phyloP scores from a whole-genome alignment of 2,888 invertebrate species.

The Mythimna impura region DNA sequence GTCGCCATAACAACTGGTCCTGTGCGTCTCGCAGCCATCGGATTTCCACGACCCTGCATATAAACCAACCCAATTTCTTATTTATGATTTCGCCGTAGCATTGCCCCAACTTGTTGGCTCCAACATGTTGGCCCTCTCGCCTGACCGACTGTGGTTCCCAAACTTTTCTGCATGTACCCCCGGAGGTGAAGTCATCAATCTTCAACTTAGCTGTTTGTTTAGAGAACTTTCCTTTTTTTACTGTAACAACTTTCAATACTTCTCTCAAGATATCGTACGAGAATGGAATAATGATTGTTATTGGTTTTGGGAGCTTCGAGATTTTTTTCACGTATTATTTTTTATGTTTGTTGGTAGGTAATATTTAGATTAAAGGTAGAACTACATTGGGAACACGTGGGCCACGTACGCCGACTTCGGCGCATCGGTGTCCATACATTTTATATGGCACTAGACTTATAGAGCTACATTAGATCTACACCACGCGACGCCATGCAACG shows the following conservation, averaged over 20 bases:
- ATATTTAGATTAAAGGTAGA: no score
- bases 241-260: constrained; percentile 71
- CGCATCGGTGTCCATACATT: no score
- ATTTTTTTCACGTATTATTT: constrained; percentile 6
- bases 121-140: constrained; percentile 31
- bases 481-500: no score
- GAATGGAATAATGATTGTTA: constrained; percentile 78
- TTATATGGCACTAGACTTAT: no score
- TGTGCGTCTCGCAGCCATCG: no score
- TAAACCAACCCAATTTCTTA: no score
- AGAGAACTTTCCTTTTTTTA: constrained; percentile 74
- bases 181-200: constrained; percentile 82
- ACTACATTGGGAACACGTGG: no score
- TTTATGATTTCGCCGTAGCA: no score
- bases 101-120: neutral
- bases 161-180: constrained; percentile 70
- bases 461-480: no score
- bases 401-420: no score
- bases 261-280: constrained; percentile 67
- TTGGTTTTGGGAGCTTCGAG: constrained; percentile 54
- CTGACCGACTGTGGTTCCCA: constrained; percentile 57
- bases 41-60: no score
- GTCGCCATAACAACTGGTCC: no score
- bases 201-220: constrained; percentile 77
- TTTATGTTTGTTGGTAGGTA: neutral